Conservation (phyloP, 2,888 invertebrate species). For the Tanypteryx hageni region DNA sequence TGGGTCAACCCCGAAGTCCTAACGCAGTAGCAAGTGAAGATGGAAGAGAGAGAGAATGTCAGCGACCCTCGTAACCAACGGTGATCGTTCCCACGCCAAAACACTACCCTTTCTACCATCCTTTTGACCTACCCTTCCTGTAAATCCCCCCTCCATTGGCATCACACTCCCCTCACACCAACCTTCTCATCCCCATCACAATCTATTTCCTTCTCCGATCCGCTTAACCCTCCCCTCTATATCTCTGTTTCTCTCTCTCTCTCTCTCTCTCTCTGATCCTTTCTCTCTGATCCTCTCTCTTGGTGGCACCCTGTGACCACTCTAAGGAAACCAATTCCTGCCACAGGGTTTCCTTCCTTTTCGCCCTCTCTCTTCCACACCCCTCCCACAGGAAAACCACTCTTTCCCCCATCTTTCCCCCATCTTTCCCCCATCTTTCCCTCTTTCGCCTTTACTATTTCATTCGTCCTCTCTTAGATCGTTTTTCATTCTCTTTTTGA, state of each 20-base stretch:
- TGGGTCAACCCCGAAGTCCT: no score
- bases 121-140: no score
- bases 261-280: neutral
- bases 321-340: conserved; percentile 1
- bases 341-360: neutral
- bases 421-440: neutral
- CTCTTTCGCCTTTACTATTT: neutral
- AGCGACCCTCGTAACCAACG: neutral
- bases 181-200: neutral
- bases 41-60: neutral
- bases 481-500: no score
- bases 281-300: neutral
- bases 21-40: no score
- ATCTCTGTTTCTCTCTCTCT: neutral
- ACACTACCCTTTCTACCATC: no score
- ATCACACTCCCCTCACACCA: neutral
- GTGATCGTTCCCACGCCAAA: conserved; percentile 10
- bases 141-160: neutral
- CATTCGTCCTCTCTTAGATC: no score
- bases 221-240: neutral
- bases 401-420: neutral
- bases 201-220: neutral
- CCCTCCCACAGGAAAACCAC: neutral
- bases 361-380: neutral
- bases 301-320: neutral